Percentiles rank a stretch among this genome's conserved stretches.
Conservation (phyloP, 2,888 invertebrate genomes). For the Taenaris catops region DNA sequence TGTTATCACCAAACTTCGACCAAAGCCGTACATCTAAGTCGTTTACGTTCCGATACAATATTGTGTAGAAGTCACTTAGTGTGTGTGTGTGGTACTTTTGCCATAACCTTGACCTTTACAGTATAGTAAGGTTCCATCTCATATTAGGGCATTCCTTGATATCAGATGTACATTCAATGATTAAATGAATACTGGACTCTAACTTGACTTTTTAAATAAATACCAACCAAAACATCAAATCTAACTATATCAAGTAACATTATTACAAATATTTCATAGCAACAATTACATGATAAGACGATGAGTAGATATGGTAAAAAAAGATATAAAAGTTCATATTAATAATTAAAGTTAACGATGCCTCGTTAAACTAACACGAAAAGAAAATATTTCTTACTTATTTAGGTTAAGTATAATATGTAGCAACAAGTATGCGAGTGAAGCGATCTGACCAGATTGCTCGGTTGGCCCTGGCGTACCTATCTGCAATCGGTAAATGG, state of each 20-base stretch:
- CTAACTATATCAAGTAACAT: not conserved
- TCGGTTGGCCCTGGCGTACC: slow-evolving; percentile 72
- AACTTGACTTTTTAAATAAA: not conserved
- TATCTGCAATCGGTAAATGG: slow-evolving; percentile 77
- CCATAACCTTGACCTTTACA: too few species aligned
- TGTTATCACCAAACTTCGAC: too few species aligned
- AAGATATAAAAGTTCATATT: too few species aligned
- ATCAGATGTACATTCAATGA: too few species aligned
- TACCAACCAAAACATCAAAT: not conserved
- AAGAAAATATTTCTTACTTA: slow-evolving; percentile 63
- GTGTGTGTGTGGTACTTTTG: too few species aligned
- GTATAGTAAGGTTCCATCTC: too few species aligned
- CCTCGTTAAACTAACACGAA: slow-evolving; percentile 16
- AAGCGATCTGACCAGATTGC: slow-evolving; percentile 74
- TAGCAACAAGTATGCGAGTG: slow-evolving; percentile 62
- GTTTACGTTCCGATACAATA: too few species aligned
- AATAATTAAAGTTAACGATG: slow-evolving; percentile 22
- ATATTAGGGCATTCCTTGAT: too few species aligned
- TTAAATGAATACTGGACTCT: too few species aligned
- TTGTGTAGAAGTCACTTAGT: too few species aligned
- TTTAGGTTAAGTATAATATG: slow-evolving; percentile 74
- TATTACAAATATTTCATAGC: not conserved
- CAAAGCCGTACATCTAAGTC: too few species aligned
- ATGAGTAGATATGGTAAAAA: too few species aligned
- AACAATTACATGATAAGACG: not conserved